Percentiles rank a stretch among this genome's conserved stretches.
phyloP scores from a whole-genome alignment of 2,113 vertebrate genomes.

The Falcunculus frontatus region DNA sequence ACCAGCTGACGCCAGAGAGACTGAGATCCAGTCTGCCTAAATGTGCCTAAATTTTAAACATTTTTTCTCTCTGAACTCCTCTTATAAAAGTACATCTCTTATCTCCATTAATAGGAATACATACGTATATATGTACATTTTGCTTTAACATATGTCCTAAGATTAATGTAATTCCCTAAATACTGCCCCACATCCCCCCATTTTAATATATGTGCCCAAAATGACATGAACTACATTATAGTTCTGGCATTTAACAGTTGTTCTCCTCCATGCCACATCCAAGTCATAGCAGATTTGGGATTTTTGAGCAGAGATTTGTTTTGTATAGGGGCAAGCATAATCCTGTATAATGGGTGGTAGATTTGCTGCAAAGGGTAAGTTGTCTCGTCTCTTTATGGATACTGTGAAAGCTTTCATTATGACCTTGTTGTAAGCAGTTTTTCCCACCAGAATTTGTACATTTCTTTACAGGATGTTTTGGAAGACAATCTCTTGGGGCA shows the following conservation, averaged over 20 bases:
- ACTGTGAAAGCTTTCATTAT: background rate
- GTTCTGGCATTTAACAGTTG: background rate
- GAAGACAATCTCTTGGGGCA: background rate
- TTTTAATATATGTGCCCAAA: background rate
- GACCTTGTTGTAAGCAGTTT: background rate
- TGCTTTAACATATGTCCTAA: background rate
- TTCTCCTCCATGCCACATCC: background rate
- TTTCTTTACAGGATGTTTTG: background rate
- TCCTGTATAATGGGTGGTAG: background rate
- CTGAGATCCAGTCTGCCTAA: background rate
- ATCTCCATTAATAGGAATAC: background rate
- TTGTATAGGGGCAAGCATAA: background rate
- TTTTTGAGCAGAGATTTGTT: background rate
- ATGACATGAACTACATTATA: background rate
- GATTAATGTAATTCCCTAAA: background rate
- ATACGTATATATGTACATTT: background rate
- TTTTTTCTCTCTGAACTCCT: background rate
- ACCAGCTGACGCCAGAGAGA: background rate
- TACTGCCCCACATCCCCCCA: background rate
- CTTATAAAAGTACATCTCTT: background rate
- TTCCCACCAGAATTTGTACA: background rate
- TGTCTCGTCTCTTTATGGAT: background rate
- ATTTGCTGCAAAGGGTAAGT: fast-evolving
- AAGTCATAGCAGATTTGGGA: background rate
- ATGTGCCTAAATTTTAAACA: background rate